phyloP scores from a whole-genome alignment of 37 sponge, comb jelly and placozoan genomes.

The Beroe ovata region DNA sequence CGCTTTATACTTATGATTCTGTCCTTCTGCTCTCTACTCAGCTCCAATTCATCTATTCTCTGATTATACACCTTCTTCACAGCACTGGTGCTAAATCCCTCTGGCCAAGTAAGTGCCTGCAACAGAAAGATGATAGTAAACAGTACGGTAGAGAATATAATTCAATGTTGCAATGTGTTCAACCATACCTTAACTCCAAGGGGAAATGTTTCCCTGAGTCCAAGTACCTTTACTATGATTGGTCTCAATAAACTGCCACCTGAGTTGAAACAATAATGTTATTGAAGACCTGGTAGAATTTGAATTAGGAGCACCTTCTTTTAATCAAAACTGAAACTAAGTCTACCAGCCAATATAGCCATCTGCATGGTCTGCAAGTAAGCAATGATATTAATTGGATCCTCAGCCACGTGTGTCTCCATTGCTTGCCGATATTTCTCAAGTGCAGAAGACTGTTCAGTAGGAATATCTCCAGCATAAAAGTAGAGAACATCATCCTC shows the following conservation, averaged over 20 bases:
- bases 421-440: neutral
- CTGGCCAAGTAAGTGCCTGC: constrained; percentile 57
- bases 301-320: too few relatives aligned
- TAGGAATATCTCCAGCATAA: constrained; percentile 8
- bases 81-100: constrained; percentile 6
- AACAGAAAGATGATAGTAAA: too few relatives aligned
- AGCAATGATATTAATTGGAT: constrained; percentile 18
- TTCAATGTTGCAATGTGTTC: neutral
- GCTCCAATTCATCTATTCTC: neutral
- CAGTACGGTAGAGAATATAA: too few relatives aligned
- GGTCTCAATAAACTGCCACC: constrained; percentile 32
- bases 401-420: neutral
- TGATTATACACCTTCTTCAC: constrained; percentile 34
- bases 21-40: constrained; percentile 8
- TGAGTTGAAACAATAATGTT: neutral
- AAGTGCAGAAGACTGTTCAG: neutral
- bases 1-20: neutral
- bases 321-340: neutral
- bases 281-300: neutral
- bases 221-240: constrained; percentile 46
- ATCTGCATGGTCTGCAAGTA: constrained; percentile 57
- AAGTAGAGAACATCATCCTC: constrained; percentile 46
- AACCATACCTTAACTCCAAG: constrained; percentile 52
- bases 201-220: constrained; percentile 14
- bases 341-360: constrained; percentile 23